Evolutionary conservation across 2,113 vertebrate species (phyloP).

Genomic region (Sapayoa aenigma): DNA sequence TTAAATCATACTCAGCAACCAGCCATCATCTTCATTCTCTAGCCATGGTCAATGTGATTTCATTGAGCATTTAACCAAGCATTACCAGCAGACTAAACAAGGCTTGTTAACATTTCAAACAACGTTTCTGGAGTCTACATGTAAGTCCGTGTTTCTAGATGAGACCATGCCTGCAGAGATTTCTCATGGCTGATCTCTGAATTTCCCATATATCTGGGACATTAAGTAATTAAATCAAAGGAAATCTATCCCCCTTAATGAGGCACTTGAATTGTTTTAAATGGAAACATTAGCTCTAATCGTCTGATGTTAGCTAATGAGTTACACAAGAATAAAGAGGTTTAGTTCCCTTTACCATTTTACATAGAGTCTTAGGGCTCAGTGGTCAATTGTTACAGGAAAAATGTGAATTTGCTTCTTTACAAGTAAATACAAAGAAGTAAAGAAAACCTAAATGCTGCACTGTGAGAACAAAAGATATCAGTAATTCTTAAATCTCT

Average conservation of each 20-base stretch:
- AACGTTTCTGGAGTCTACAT: neutral
- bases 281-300: slow-evolving; percentile 49
- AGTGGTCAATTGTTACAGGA: slow-evolving; percentile 11
- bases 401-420: slow-evolving; percentile 31
- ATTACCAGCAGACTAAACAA: neutral
- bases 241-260: slow-evolving; percentile 23
- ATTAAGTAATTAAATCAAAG: slow-evolving; percentile 54
- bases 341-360: slow-evolving; percentile 53
- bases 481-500: slow-evolving; percentile 38
- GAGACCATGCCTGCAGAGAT: neutral
- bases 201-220: slow-evolving; percentile 42
- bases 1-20: slow-evolving; percentile 16
- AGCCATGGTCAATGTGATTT: neutral
- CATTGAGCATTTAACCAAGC: neutral
- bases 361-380: slow-evolving; percentile 2
- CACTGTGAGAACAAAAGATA: neutral
- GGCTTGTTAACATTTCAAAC: neutral
- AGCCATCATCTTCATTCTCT: neutral
- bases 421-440: slow-evolving; percentile 50
- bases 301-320: slow-evolving; percentile 28
- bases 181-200: slow-evolving; percentile 25
- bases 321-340: slow-evolving; percentile 61
- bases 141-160: neutral
- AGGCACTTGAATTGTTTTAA: slow-evolving; percentile 41
- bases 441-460: slow-evolving; percentile 29